Percentiles rank a stretch among this genome's conserved stretches.
These are phyloP conservation scores for Nemurella pictetii DNA, from an alignment of 2,888 invertebrate species.

Conservation along the genomic window DNA sequence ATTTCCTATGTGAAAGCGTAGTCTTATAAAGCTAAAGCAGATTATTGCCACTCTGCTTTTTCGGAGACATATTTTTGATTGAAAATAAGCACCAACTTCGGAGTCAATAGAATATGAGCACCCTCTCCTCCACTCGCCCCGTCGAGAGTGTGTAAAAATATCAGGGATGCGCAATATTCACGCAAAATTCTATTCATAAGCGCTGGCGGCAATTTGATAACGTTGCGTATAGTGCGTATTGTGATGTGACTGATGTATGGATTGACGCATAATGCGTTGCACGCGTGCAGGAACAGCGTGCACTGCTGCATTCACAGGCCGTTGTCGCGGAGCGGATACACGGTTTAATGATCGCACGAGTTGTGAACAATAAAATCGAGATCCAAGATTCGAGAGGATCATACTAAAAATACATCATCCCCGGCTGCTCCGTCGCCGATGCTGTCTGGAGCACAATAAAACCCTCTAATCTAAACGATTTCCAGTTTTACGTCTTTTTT, in stretches of 20 bases:
- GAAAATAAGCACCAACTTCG: background rate
- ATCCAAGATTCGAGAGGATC: background rate
- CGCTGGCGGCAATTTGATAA: background rate
- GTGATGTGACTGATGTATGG: background rate
- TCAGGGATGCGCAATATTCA: background rate
- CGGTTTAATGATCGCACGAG: background rate
- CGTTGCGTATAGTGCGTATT: background rate
- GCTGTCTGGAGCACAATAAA: conserved; percentile 11
- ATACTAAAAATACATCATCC: background rate
- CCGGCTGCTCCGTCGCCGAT: background rate
- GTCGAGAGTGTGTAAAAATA: background rate
- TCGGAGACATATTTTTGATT: background rate
- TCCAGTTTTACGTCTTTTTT: conserved; percentile 26
- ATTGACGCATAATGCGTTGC: too few species aligned
- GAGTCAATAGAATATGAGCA: background rate
- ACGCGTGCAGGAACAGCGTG: background rate
- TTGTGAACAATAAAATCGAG: background rate
- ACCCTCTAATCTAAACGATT: conserved; percentile 29
- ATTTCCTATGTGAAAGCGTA: background rate
- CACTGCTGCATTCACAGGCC: background rate
- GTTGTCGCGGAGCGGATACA: too few species aligned
- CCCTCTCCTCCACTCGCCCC: background rate
- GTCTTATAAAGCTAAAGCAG: background rate
- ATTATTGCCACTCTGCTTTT: too few species aligned
- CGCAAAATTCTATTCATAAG: background rate